Evolutionary conservation across 2,113 vertebrate genomes (phyloP).

Genomic region (Sapayoa aenigma): DNA sequence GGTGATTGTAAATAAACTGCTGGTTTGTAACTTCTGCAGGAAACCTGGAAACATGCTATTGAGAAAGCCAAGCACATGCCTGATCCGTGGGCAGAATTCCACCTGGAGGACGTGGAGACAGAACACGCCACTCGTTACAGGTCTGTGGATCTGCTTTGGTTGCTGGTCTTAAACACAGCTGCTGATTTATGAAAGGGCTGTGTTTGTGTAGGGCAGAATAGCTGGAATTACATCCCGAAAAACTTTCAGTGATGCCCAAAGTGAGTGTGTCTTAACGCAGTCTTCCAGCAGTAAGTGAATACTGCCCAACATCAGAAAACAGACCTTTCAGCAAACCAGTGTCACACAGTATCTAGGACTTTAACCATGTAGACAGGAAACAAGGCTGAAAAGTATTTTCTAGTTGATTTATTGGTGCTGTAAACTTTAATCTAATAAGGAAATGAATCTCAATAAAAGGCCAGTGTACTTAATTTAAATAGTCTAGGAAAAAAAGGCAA

Average conservation of each 20-base stretch:
- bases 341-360: neutral
- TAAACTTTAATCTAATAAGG: neutral
- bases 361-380: neutral
- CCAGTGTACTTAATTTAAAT: neutral
- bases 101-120: slow-evolving; percentile 87
- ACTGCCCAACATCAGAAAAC: neutral
- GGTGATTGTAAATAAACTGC: neutral
- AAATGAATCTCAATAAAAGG: neutral
- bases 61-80: slow-evolving; percentile 94
- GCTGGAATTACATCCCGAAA: neutral
- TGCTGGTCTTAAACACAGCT: neutral
- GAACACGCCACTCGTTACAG: slow-evolving; percentile 90
- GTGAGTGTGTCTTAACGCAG: neutral
- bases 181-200: neutral
- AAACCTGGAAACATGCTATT: slow-evolving; percentile 91
- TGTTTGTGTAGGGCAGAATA: neutral
- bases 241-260: neutral
- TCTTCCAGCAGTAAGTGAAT: neutral
- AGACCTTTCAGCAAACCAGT: neutral
- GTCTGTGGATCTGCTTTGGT: slow-evolving; percentile 61
- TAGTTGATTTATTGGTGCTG: neutral
- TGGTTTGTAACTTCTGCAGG: slow-evolving; percentile 70
- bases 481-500: neutral
- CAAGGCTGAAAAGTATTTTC: neutral
- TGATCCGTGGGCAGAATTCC: slow-evolving; percentile 97